Conservation (phyloP, 2,888 invertebrate species). For the Boloria selene region DNA sequence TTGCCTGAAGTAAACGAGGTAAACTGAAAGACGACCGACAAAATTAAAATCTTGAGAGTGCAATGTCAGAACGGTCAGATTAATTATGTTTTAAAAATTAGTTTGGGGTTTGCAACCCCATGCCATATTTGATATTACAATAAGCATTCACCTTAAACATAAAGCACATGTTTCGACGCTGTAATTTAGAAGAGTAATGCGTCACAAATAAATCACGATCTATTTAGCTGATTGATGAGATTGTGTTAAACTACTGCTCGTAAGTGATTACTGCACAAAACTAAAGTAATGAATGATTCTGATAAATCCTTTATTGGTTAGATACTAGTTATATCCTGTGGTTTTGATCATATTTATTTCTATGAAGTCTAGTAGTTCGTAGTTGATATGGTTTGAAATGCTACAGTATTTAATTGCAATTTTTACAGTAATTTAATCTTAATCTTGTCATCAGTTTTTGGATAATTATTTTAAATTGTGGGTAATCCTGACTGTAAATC, state of each 20-base stretch:
- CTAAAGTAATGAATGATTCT: not conserved
- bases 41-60: too few relatives aligned
- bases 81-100: slow-evolving; percentile 4
- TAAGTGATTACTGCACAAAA: slow-evolving; percentile 15
- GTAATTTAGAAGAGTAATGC: slow-evolving; percentile 14
- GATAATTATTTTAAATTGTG: too few relatives aligned
- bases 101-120: not conserved
- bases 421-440: too few relatives aligned
- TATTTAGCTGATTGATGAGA: slow-evolving; percentile 12
- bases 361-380: too few relatives aligned
- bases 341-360: too few relatives aligned
- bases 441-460: too few relatives aligned
- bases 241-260: not conserved
- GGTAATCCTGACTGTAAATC: too few relatives aligned
- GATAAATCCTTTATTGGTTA: not conserved
- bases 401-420: too few relatives aligned
- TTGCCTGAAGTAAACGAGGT: too few relatives aligned
- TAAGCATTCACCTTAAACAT: not conserved
- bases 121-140: not conserved
- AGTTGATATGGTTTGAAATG: too few relatives aligned
- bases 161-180: not conserved
- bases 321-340: too few relatives aligned
- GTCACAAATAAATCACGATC: slow-evolving; percentile 12
- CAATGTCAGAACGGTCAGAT: not conserved
- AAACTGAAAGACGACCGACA: too few relatives aligned